Evolutionary conservation across 2,888 invertebrate species (phyloP).

Genomic region (Caenorhabditis japonica): DNA sequence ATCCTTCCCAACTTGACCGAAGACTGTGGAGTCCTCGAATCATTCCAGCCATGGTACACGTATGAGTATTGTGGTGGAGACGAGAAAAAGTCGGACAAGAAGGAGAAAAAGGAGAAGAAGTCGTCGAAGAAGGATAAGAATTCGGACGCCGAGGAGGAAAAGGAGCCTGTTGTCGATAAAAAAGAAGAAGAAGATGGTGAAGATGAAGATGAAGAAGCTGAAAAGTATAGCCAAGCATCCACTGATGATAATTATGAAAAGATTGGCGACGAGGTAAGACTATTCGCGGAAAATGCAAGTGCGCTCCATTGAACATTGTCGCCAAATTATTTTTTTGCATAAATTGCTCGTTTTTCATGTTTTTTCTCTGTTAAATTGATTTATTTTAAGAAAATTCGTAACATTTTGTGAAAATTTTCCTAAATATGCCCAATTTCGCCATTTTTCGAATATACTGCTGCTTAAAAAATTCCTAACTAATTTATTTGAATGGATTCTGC

Average conservation of each 20-base stretch:
- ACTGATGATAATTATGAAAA: constrained; percentile 54
- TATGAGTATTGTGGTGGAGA: constrained; percentile 65
- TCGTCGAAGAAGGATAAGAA: constrained; percentile 21
- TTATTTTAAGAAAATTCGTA: no score
- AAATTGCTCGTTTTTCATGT: no score
- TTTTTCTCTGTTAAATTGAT: no score
- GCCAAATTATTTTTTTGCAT: no score
- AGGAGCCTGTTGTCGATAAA: constrained; percentile 8
- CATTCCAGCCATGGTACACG: constrained; percentile 93
- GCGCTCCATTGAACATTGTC: no score
- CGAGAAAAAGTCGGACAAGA: constrained; percentile 50
- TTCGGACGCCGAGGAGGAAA: constrained; percentile 11
- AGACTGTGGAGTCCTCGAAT: constrained; percentile 96
- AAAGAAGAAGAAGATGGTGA: constrained; percentile 34
- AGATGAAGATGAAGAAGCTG: constrained; percentile 44
- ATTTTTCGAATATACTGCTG: no score
- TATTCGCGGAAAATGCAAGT: no score
- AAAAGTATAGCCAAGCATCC: constrained; percentile 48
- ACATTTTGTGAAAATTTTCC: no score
- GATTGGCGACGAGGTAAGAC: constrained; percentile 47
- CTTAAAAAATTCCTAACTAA: no score
- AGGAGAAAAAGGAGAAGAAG: constrained; percentile 57
- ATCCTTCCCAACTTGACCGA: constrained; percentile 98
- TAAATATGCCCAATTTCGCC: no score
- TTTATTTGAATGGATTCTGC: no score